A percentile compares a stretch with the other conserved stretches of the same genome.
These are phyloP conservation scores for Dolichallabes microphthalmus DNA, from an alignment of 2,113 vertebrate genomes.

Conservation along the genomic window DNA sequence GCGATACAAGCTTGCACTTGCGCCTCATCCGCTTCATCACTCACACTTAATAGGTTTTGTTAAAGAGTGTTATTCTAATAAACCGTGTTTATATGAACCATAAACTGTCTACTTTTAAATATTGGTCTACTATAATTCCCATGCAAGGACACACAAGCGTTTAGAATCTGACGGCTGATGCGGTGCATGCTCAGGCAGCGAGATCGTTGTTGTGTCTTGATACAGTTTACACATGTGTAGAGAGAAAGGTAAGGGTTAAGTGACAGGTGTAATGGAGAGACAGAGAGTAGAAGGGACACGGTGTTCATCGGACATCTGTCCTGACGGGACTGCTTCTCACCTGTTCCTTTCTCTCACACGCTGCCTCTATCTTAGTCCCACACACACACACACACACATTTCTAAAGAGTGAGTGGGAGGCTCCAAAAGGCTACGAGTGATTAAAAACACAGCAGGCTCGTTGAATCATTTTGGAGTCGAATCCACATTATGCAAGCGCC, in stretches of 20 bases:
- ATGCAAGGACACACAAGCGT: background rate
- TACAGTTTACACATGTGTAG: background rate
- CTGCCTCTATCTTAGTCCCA: background rate
- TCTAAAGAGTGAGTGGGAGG: constrained; percentile 18
- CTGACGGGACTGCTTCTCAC: constrained; percentile 36
- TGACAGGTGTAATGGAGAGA: background rate
- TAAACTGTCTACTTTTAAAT: background rate
- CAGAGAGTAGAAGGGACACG: background rate
- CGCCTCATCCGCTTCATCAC: background rate
- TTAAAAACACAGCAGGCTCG: constrained; percentile 36
- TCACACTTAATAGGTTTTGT: too few species aligned
- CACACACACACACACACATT: constrained; percentile 26
- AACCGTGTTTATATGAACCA: background rate
- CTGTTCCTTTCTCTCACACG: constrained; percentile 29
- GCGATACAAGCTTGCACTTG: background rate
- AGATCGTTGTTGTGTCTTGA: background rate
- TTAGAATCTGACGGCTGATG: background rate
- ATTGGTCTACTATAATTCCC: background rate
- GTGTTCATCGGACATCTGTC: constrained; percentile 37
- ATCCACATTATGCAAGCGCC: constrained; percentile 49
- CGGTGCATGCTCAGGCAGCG: background rate
- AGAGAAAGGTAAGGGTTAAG: background rate
- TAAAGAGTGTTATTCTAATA: background rate
- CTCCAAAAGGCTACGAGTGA: constrained; percentile 16
- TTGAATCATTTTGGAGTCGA: constrained; percentile 50